Evolutionary conservation across 1,140 invertebrate genomes (phyloP), one percentile per base, ranked within the genome.

Genomic region (Nymphalis io): DNA sequence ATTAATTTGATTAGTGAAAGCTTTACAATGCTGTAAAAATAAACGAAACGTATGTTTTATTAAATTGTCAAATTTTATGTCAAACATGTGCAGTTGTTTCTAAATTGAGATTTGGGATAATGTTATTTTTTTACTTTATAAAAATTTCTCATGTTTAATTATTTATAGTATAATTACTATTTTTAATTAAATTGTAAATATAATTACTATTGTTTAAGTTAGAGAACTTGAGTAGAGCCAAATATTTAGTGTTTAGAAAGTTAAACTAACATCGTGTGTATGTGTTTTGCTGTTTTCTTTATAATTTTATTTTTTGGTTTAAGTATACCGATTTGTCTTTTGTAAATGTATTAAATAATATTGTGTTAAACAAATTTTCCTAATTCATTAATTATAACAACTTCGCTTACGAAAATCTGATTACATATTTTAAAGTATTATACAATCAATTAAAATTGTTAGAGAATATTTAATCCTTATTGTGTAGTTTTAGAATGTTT

Each of bases 81-180:
- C 57, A 59, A 59, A 40, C 57, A 59, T 59, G 57, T 59, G 57
- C 57, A 59, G 39, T 21, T 39, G 57, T 59, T 59, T 39, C 57
- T 40, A 59, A 59, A 59, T 59, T 33, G 55, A 39, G 38, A 39
- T 18, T 59, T 23, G 21, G 18, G 3, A 16, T n/a, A 55, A 55
- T 18, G 16, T 12, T 55, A 11, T 27, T 23, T 55, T 55, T n/a
- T 15, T 27, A 27, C 13, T 23, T 11, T 55, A 27, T 51, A 20
- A 51, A 51, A 51, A 51, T 11, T 46, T 21, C 12, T 8, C 8
- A 21, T 20, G 16, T 51, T 51, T 20, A n/a, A n/a, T n/a, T 2
- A 12, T 20, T 6, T 20, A 20, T 12, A 51, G 6, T 3, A 51
- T 20, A 51, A 21, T 12, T 3, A 20, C 12, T 11, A 21, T 21